Evolutionary conservation across 2,113 vertebrate species (phyloP), one percentile per base, ranked within the genome.

Genomic region (Sula dactylatra): DNA sequence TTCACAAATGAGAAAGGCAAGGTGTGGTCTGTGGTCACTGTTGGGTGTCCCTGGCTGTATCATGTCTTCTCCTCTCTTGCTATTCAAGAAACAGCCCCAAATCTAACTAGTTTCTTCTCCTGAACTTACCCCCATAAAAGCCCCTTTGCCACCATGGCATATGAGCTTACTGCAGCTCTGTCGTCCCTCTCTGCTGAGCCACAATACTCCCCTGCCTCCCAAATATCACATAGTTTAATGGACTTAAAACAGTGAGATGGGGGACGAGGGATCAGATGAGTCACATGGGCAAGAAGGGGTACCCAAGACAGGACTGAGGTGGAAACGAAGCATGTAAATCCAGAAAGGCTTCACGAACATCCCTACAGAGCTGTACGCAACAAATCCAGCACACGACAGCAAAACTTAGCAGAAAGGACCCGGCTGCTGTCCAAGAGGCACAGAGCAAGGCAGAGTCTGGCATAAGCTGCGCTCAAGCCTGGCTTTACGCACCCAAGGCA

Each of bases 221-320:
- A 69, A n/a, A 64, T 34, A 58, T 1, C 42, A 7, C 1, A 0
- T 49, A 16, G 13, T 44, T 88, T 34, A 49, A 54, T 3, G 4
- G 29, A 12, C 5, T 86, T 29, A 29, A 22, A 56, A 2, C 15
- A 8, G 14, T 5, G 69, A 64, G 26, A 5, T 16, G 26, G 32
- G 42, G 32, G 11, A 83, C 78, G 40, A 73, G 45, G 20, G 13
- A 12, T 3, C 1, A 17, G 20, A 42, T 2, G 54, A 94, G 54
- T 13, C 0, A 0, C 1, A 2, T 40, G 45, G 36, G 85, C 0
- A 2, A 31, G 61, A 16, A 0, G 1, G 21, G 67, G 16, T 5
- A 16, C 26, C 44, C 66, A 34, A 1, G 1, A 38, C 54, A 49
- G 16, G 34, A 65, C 0, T 4, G 34, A 45, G 24, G 26, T 64